A percentile compares a stretch with the other conserved stretches of the same genome.
Conservation (phyloP, 2,113 vertebrate species). For the Ctenodactylus gundi region DNA sequence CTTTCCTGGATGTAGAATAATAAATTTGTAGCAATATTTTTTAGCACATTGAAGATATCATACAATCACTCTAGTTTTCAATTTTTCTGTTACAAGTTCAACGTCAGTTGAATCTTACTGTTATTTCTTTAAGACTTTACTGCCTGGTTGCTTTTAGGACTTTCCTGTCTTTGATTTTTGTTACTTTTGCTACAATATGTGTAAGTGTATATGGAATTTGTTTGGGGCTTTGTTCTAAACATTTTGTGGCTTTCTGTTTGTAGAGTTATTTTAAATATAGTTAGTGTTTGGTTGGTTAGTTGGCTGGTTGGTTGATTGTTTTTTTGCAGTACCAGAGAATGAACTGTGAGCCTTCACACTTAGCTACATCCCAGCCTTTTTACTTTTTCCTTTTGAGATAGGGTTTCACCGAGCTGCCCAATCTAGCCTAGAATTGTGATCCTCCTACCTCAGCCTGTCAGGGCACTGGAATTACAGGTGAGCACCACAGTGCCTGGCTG, state of each 20-base stretch:
- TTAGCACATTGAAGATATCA: background rate
- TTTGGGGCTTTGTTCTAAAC: background rate
- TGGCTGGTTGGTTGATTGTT: too few species aligned
- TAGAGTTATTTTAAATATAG: background rate
- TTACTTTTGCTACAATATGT: background rate
- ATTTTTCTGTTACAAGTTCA: background rate
- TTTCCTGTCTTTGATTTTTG: slow-evolving; percentile 21
- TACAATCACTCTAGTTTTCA: background rate
- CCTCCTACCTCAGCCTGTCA: too few species aligned
- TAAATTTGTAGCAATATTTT: background rate
- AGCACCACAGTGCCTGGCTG: too few species aligned
- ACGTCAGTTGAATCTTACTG: background rate
- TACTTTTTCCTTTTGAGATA: background rate
- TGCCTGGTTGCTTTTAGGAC: slow-evolving; percentile 5
- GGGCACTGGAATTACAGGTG: too few species aligned
- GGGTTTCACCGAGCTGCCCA: too few species aligned
- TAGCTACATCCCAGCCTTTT: too few species aligned
- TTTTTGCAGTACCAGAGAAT: too few species aligned
- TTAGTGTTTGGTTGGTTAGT: too few species aligned
- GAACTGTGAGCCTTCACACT: too few species aligned
- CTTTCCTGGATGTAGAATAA: background rate
- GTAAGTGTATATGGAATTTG: background rate
- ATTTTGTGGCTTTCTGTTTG: background rate
- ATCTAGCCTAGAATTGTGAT: too few species aligned
- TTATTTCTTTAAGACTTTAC: background rate